Conservation (phyloP, 2,888 invertebrate genomes). For the Clivina fossor region DNA sequence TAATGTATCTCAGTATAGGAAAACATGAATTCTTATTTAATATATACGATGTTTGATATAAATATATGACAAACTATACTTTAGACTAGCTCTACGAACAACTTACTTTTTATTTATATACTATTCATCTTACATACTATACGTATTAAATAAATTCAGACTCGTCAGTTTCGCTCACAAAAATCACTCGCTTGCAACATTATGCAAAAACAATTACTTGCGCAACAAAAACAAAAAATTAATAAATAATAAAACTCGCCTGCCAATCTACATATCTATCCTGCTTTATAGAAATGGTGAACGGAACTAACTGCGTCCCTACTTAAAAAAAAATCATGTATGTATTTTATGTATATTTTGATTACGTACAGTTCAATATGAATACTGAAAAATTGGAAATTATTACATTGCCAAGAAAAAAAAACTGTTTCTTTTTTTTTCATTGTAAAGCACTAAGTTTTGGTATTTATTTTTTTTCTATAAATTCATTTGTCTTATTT, state of each 20-base stretch:
- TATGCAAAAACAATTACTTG: too few relatives aligned
- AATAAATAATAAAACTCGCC: too few relatives aligned
- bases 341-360: conserved; percentile 24
- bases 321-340: too few relatives aligned
- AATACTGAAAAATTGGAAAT: conserved; percentile 24
- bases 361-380: conserved; percentile 29
- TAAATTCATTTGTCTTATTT: not conserved
- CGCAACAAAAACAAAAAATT: too few relatives aligned
- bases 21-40: conserved; percentile 46
- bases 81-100: conserved; percentile 35
- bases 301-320: too few relatives aligned
- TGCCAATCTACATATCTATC: too few relatives aligned
- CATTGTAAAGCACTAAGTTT: conserved; percentile 23
- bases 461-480: too few relatives aligned
- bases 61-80: conserved; percentile 49
- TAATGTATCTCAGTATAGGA: conserved; percentile 41
- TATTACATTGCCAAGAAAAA: conserved; percentile 8
- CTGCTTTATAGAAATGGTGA: too few relatives aligned
- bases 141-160: not conserved
- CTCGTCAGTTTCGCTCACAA: not conserved
- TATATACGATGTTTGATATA: conserved; percentile 45
- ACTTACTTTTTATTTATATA: conserved; percentile 7
- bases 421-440: conserved; percentile 4
- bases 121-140: conserved; percentile 3
- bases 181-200: not conserved